Conservation (phyloP, 2,113 vertebrate species). For the Progne subis region DNA sequence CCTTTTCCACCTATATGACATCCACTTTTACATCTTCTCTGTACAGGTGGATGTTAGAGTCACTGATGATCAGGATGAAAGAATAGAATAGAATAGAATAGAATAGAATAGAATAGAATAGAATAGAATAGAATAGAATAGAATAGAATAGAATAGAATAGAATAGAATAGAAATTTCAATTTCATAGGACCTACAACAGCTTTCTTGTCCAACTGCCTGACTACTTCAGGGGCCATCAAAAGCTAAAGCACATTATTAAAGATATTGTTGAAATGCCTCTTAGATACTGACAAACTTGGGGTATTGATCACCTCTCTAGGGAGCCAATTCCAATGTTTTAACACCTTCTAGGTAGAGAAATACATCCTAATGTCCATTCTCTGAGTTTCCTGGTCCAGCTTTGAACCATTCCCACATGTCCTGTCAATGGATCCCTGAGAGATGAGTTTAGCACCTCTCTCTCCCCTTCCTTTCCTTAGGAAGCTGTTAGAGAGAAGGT, state of each 20-base stretch:
- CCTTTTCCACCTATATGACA: neutral
- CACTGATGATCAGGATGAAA: neutral
- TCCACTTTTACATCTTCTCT: neutral
- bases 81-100: too few relatives aligned
- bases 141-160: neutral
- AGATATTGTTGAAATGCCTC: neutral
- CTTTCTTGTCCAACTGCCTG: neutral
- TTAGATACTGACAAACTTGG: neutral
- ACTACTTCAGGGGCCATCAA: neutral
- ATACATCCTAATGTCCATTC: neutral
- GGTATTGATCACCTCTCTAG: neutral
- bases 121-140: neutral
- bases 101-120: neutral
- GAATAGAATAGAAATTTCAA: neutral
- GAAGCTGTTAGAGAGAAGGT: neutral
- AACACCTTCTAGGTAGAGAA: fast-evolving
- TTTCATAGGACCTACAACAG: neutral
- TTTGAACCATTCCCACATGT: fast-evolving
- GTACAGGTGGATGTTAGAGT: neutral
- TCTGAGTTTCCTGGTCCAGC: fast-evolving
- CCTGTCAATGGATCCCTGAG: neutral
- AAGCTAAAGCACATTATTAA: neutral
- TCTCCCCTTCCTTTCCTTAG: neutral
- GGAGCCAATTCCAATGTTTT: neutral
- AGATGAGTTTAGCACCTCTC: neutral